Base-by-base conservation (phyloP, 2,797 vertebrate genomes). In the Antrozous pallidus region DNA sequence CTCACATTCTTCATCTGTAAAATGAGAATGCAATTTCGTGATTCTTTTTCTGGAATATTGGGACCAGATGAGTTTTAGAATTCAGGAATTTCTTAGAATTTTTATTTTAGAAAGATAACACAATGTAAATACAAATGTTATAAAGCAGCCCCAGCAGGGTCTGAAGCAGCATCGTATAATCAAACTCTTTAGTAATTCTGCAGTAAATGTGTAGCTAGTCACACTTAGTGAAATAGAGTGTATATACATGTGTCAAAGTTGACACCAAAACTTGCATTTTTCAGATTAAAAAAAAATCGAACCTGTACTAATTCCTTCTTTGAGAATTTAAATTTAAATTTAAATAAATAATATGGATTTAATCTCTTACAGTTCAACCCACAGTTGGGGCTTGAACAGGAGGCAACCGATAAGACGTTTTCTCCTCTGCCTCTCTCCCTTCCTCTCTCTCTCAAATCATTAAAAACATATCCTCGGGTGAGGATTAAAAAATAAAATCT, bases 81-180 rank as follows among this genome's bases (percentile, higher is more conserved):
- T 75, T 85, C 13, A 61, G 65, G 4, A 20, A 69, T 63, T 73
- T 71, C 73, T 78, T 42, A 54, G 9, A 45, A 31, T 65, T 88
- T 93, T 91, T n/a, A 84, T 74, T 81, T 96, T 93, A 45, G 36
- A 80, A 92, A 45, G 16, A 31, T 69, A 36, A 51, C 6, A 40
- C 3, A 18, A 8, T 58, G 1, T 14, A 28, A 77, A 31, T 70
- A 45, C 14, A 42, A 36, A 74, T 85, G 42, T 75, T 75, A 51
- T 4, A 24, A n/a, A 36, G 56, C 2, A 63, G 6, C 12, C 10
- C n/a, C 18, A 51, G 20, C 2, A 0, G 24, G n/a, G 5, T 81
- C 69, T 86, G 61, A 75, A 93, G 31, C 0, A 86, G n/a, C 49
- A 86, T 42, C 1, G 22, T 81, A 7, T 81, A 36, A 70, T 88